Base-by-base conservation (phyloP, 2,797 vertebrate genomes). In the Neomorphus geoffroyi region DNA sequence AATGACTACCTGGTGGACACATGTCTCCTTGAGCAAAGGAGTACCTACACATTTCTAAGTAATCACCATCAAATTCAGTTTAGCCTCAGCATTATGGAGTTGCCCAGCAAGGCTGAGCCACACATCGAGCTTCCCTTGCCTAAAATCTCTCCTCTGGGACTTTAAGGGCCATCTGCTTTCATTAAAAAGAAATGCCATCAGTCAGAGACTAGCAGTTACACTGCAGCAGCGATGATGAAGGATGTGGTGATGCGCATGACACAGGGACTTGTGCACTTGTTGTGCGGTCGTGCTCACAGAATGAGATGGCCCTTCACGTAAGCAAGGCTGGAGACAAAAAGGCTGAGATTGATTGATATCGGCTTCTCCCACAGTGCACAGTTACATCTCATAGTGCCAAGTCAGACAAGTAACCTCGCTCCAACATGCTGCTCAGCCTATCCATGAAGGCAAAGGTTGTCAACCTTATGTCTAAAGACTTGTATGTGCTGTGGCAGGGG, bases 361-460 rank as follows among this genome's bases (percentile, higher is more conserved):
- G 2, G 19, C 33, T 86, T 88, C 18, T 88, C 69, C 41, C 41
- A 83, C 18, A 50, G 72, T 28, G 50, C 45, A 56, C 21, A 64
- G 10, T 64, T 10, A 41, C 50, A 73, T 41, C 22, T 23, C 30
- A 14, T 0, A 9, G 13, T 46, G 54, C 24, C 48, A 35, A n/a
- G 19, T 37, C 58, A 41, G 48, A 33, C 15, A 53, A 58, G 19
- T 18, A 69, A 4, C 28, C 8, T n/a, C 0, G 0, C 17, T 88
- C 37, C 58, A 67, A 10, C 30, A 12, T 27, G 11, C 21, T 65
- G 57, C 61, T 86, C 53, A 71, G 19, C 5, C 10, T 48, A 43
- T 46, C 21, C 0, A 0, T 57, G 78, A 39, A 57, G 54, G n/a
- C 17, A n/a, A n/a, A n/a, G 0, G 1, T n/a, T 45, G 30, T 46